Conservation (phyloP, 2,797 vertebrate genomes). For the Danio choprae region DNA sequence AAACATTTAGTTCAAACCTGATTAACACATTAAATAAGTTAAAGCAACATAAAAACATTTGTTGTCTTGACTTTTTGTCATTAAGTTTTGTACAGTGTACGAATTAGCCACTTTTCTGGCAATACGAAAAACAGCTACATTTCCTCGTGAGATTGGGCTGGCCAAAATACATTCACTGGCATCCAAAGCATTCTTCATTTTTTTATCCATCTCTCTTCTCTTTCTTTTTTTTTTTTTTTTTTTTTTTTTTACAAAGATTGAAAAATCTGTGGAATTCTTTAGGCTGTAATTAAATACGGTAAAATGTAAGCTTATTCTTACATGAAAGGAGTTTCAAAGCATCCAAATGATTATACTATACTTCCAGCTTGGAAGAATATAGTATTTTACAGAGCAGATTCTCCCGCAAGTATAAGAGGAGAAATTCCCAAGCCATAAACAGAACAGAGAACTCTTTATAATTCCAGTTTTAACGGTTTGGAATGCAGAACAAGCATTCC, state of each 20-base stretch:
- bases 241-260: neutral
- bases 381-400: neutral
- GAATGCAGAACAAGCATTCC: neutral
- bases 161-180: neutral
- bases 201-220: neutral
- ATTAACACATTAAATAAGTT: too few relatives aligned
- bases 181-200: slow-evolving; percentile 5
- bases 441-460: neutral
- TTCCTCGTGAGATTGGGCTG: too few relatives aligned
- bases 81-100: too few relatives aligned
- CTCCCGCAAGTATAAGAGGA: neutral
- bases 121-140: too few relatives aligned
- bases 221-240: neutral
- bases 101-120: too few relatives aligned
- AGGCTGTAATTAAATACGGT: neutral
- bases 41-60: too few relatives aligned
- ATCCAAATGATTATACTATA: slow-evolving; percentile 1
- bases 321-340: neutral
- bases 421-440: neutral
- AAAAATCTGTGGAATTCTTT: neutral
- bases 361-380: neutral
- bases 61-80: too few relatives aligned
- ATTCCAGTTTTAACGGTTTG: neutral
- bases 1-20: too few relatives aligned
- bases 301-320: neutral